Base-by-base conservation (phyloP, 2,797 vertebrate genomes). In the Takifugu ocellatus region DNA sequence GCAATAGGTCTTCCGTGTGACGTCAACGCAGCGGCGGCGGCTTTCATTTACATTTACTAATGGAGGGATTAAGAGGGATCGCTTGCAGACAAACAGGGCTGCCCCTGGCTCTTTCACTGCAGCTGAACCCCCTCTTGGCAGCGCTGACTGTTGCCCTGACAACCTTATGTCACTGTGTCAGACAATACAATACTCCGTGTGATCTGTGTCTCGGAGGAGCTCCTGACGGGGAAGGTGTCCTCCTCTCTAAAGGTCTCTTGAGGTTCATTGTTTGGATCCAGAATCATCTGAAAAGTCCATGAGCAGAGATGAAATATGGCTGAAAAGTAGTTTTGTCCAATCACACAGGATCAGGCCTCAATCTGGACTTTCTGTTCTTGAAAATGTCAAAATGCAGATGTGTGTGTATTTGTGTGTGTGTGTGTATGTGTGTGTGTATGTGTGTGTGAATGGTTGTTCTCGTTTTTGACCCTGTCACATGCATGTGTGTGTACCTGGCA, bases 81-180 rank as follows among this genome's bases (percentile, higher is more conserved):
- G 77, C 59, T 63, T 43, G 56, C 79, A 81, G 76, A 78, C 64
- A 83, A 84, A 84, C 74, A 81, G 56, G 74, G 59, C 68, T 15
- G 62, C 49, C 54, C 46, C 59, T 25, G 12, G 7, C 21, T 71
- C 51, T 75, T 82, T 81, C 54, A 70, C 68, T 57, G 54, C 62
- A 57, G 27, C 63, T 70, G 49, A 80, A 44, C 66, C 62, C 36
- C 49, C 57, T 65, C 74, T 59, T 56, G 67, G 74, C 70, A 61
- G 61, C 66, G 14, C 31, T 57, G 68, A 48, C 58, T 29, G 84
- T 85, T 77, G 51, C 69, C 79, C 39, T 26, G 81, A 46, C 77
- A 78, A 87, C 83, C 61, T 69, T 49, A 69, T 82, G 75, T 79
- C 80, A 77, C 60, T 1, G 3, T 70, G 63, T 79, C 54, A 66